These are phyloP conservation scores for Ophioninae sp. DNA, from an alignment of 2,888 invertebrate genomes.

Conservation along the genomic window DNA sequence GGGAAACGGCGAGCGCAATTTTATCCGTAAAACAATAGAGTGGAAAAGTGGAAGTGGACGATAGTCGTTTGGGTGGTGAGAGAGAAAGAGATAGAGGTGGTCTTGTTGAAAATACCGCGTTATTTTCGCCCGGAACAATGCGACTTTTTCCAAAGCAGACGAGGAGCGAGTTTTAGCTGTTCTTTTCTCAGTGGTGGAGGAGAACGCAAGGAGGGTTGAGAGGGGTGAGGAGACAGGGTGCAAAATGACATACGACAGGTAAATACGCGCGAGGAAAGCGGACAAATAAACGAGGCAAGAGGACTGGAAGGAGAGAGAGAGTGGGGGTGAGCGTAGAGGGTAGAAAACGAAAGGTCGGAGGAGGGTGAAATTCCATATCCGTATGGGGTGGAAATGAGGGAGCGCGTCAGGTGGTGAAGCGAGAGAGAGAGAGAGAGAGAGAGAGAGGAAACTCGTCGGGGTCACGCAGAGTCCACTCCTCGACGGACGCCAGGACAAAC, in stretches of 20 bases:
- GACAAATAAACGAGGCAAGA: slow-evolving; percentile 49
- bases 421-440: slow-evolving; percentile 66
- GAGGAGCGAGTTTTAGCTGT: slow-evolving; percentile 25
- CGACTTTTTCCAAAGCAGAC: slow-evolving; percentile 61
- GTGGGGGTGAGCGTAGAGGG: no score
- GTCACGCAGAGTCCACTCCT: slow-evolving; percentile 26
- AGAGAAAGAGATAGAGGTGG: slow-evolving; percentile 27
- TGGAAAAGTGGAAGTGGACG: slow-evolving; percentile 63
- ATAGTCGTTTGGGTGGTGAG: slow-evolving; percentile 47
- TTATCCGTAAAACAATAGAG: slow-evolving; percentile 59
- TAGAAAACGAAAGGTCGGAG: slow-evolving; percentile 18
- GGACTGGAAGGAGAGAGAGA: no score
- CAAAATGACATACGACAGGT: slow-evolving; percentile 66
- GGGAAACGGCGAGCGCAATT: slow-evolving; percentile 21
- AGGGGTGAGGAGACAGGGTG: slow-evolving; percentile 34
- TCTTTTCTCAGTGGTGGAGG: slow-evolving; percentile 45
- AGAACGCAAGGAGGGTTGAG: no score
- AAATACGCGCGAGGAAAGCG: slow-evolving; percentile 62
- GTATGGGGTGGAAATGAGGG: slow-evolving; percentile 49
- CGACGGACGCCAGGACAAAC: slow-evolving; percentile 28
- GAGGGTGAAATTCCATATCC: slow-evolving; percentile 57
- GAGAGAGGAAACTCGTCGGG: slow-evolving; percentile 65
- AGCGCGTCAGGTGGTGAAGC: slow-evolving; percentile 34
- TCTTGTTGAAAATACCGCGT: slow-evolving; percentile 23
- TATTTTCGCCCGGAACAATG: slow-evolving; percentile 65